Conservation (phyloP, 2,113 vertebrate genomes). For the Bos indicus region DNA sequence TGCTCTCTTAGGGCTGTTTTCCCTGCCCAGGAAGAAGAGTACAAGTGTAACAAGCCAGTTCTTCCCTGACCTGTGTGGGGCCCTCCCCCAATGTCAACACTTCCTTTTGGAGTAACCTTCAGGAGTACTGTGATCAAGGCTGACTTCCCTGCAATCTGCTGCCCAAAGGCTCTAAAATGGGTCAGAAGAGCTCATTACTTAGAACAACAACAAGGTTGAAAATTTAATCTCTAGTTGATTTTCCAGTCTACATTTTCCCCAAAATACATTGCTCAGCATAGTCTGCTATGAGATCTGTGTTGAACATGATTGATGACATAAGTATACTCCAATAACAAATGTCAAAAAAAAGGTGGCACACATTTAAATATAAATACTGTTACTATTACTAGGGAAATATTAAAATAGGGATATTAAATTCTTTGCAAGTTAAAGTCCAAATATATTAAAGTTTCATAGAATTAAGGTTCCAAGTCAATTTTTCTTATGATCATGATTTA, state of each 20-base stretch:
- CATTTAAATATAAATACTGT: neutral
- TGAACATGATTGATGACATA: neutral
- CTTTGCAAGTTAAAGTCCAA: neutral
- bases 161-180: neutral
- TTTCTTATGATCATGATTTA: neutral
- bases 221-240: neutral
- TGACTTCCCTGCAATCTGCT: fast-evolving
- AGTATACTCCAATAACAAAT: conserved; percentile 5
- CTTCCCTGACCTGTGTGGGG: fast-evolving
- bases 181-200: neutral
- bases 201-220: neutral
- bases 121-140: fast-evolving
- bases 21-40: neutral
- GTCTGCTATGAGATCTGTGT: neutral
- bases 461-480: neutral
- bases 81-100: fast-evolving
- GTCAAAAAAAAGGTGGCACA: neutral
- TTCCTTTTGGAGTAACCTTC: neutral
- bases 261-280: neutral
- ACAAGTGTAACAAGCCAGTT: neutral
- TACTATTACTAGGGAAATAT: neutral
- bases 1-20: neutral
- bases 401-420: neutral
- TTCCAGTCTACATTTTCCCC: neutral
- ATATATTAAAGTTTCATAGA: neutral